These are phyloP conservation scores for Amniataba percoides DNA, from an alignment of 2,797 vertebrate genomes.

Conservation along the genomic window DNA sequence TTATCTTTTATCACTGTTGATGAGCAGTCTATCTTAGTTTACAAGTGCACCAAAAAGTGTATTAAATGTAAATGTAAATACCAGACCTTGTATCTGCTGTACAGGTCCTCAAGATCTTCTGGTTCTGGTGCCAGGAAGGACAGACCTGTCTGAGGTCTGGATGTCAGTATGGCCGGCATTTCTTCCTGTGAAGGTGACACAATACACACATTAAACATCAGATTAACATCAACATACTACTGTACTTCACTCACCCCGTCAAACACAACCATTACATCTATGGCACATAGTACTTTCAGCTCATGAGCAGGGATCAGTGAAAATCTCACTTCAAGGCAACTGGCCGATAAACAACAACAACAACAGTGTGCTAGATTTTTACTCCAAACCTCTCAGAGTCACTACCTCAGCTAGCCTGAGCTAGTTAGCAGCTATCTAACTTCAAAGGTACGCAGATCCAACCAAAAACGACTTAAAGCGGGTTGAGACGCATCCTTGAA, in stretches of 20 bases:
- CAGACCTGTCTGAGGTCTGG: slow-evolving; percentile 90
- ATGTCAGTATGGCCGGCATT: slow-evolving; percentile 86
- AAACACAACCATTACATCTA: background rate
- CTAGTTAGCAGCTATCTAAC: background rate
- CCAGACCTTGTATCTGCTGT: slow-evolving; percentile 93
- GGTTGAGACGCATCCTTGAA: rapidly evolving
- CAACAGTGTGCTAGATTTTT: background rate
- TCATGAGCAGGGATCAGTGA: background rate
- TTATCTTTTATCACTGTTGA: background rate
- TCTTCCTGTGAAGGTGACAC: slow-evolving; percentile 85
- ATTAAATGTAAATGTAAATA: no score
- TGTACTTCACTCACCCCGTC: background rate
- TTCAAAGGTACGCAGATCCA: background rate
- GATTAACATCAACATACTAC: background rate
- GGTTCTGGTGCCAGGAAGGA: slow-evolving; percentile 93
- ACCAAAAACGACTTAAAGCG: rapidly evolving
- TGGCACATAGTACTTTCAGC: background rate
- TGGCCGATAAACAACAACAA: background rate
- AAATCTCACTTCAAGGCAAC: background rate
- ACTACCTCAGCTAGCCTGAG: slow-evolving; percentile 11
- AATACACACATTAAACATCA: background rate
- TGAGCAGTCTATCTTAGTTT: background rate
- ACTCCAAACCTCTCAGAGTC: background rate
- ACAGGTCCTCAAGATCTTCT: slow-evolving; percentile 94
- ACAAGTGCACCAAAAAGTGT: background rate